A percentile compares a stretch with the other conserved stretches of the same genome.
These are phyloP conservation scores for Melanotaenia parkinsoni DNA, from an alignment of 2,797 vertebrate species.

Conservation along the genomic window DNA sequence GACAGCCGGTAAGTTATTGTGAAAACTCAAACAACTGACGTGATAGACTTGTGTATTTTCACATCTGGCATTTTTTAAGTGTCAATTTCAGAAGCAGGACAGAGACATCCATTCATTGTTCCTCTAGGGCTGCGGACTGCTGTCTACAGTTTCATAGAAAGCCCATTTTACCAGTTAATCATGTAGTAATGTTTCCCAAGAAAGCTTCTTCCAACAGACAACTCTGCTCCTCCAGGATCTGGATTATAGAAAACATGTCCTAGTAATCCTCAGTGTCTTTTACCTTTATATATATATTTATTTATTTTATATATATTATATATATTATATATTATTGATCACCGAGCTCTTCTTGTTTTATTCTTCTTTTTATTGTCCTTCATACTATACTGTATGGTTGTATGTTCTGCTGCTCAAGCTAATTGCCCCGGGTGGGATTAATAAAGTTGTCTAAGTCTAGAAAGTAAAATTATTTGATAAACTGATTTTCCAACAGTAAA, in stretches of 20 bases:
- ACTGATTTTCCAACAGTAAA: not conserved
- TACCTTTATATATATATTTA: too few species aligned
- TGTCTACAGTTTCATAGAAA: constrained; percentile 3
- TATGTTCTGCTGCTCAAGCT: too few species aligned
- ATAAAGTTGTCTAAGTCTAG: too few species aligned
- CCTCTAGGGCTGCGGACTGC: not conserved
- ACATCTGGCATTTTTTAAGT: not conserved
- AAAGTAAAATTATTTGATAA: not conserved
- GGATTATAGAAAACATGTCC: constrained; percentile 28
- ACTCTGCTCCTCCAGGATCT: constrained; percentile 8
- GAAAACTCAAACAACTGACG: too few species aligned
- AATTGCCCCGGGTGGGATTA: too few species aligned
- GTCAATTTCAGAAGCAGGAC: not conserved
- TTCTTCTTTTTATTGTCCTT: too few species aligned
- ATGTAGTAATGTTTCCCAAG: constrained; percentile 12
- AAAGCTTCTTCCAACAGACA: constrained; percentile 2
- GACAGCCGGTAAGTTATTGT: constrained; percentile 72
- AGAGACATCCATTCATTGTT: not conserved
- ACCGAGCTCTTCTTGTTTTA: too few species aligned
- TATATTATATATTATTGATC: too few species aligned
- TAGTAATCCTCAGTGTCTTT: constrained; percentile 30
- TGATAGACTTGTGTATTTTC: not conserved
- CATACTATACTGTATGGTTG: too few species aligned
- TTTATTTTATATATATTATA: too few species aligned
- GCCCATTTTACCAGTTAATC: constrained; percentile 11